Conservation (phyloP, 2,113 vertebrate species). For the Butorides virescens region DNA sequence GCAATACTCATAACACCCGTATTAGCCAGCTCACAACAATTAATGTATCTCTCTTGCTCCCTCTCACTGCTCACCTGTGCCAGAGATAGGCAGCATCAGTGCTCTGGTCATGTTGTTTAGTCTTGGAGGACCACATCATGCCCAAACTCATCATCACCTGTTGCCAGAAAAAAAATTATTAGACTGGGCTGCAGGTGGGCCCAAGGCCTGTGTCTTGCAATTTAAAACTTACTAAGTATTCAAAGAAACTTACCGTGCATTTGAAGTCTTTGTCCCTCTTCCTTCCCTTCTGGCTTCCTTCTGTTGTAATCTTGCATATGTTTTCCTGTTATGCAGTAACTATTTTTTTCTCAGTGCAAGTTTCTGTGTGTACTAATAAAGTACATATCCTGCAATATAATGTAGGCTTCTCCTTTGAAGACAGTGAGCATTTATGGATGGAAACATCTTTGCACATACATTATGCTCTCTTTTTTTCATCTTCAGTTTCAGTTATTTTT, state of each 20-base stretch:
- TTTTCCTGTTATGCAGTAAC: neutral
- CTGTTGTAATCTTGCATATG: neutral
- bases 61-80: neutral
- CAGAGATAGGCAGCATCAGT: neutral
- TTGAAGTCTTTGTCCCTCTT: neutral
- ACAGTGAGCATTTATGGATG: neutral
- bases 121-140: neutral
- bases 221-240: neutral
- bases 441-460: neutral
- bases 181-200: neutral
- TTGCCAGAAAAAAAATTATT: neutral
- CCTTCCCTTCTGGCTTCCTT: neutral
- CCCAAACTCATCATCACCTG: neutral
- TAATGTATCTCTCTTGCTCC: neutral
- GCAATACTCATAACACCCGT: neutral
- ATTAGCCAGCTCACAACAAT: neutral
- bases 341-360: neutral
- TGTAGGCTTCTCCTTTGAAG: neutral
- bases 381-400: neutral
- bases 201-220: neutral
- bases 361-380: neutral
- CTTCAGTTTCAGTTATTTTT: neutral
- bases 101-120: no score
- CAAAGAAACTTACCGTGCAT: neutral
- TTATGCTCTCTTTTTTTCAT: neutral